phyloP scores from a whole-genome alignment of 2,888 invertebrate species.

The Drosophila merina region DNA sequence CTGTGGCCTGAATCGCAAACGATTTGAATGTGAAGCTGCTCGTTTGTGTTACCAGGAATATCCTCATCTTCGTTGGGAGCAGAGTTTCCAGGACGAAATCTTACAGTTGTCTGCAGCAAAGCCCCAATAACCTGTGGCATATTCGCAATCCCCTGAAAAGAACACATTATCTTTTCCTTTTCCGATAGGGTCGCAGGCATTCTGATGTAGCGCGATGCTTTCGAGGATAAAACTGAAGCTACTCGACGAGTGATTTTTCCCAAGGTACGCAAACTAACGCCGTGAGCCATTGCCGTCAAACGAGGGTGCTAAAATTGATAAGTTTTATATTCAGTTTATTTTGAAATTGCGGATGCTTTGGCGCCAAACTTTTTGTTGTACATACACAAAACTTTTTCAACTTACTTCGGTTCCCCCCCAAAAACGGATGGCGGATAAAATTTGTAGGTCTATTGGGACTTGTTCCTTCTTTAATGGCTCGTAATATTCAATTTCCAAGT shows the following conservation, averaged over 20 bases:
- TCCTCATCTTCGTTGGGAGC: slow-evolving; percentile 4
- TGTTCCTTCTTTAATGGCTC: slow-evolving; percentile 66
- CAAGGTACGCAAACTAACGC: slow-evolving; percentile 68
- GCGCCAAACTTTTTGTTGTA: slow-evolving; percentile 19
- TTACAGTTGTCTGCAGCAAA: slow-evolving; percentile 63
- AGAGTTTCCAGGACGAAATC: slow-evolving; percentile 52
- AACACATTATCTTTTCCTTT: slow-evolving; percentile 75
- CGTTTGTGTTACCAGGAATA: slow-evolving; percentile 35
- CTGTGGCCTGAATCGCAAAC: slow-evolving; percentile 76
- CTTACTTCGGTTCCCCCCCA: slow-evolving; percentile 78
- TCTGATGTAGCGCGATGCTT: slow-evolving; percentile 78
- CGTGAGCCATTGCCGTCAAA: slow-evolving; percentile 71
- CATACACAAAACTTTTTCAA: slow-evolving; percentile 10
- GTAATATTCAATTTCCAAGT: slow-evolving; percentile 68
- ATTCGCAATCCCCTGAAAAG: slow-evolving; percentile 72
- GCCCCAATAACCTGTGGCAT: slow-evolving; percentile 81
- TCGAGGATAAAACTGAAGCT: slow-evolving; percentile 72
- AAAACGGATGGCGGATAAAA: slow-evolving; percentile 71
- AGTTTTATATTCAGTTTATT: background rate
- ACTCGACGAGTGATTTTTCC: slow-evolving; percentile 75
- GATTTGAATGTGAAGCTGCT: slow-evolving; percentile 66
- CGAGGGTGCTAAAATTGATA: slow-evolving; percentile 64
- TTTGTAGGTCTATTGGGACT: slow-evolving; percentile 78
- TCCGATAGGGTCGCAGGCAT: slow-evolving; percentile 80
- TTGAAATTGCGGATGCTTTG: slow-evolving; percentile 1